Percentiles rank a stretch among this genome's conserved stretches.
phyloP scores from a whole-genome alignment of 2,888 invertebrate genomes.

The Zelleria hepariella region DNA sequence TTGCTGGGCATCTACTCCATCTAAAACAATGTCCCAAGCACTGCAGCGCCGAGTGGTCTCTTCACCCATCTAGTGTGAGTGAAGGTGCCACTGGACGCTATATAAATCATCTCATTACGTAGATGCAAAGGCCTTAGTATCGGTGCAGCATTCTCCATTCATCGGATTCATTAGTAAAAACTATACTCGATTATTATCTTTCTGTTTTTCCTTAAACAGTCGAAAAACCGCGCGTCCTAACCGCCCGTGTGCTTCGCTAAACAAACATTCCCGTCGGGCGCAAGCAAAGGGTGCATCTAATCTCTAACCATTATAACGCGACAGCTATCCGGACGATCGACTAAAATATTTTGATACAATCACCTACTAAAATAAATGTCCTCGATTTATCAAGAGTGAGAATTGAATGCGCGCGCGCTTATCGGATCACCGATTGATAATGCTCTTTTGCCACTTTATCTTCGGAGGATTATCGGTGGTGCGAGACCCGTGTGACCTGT shows the following conservation, averaged over 20 bases:
- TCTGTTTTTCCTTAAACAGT: too few relatives aligned
- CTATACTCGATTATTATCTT: too few relatives aligned
- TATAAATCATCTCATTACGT: too few relatives aligned
- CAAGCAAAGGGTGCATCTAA: conserved; percentile 37
- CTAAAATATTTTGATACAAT: conserved; percentile 70
- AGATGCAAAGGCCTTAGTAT: too few relatives aligned
- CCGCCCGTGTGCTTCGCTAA: conserved; percentile 25
- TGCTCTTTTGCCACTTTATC: conserved; percentile 49
- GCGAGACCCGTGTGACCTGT: not conserved
- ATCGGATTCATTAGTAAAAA: too few relatives aligned
- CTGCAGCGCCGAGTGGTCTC: too few relatives aligned
- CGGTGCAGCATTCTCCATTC: too few relatives aligned
- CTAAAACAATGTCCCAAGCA: too few relatives aligned
- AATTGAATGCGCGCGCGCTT: conserved; percentile 30
- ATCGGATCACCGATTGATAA: conserved; percentile 43
- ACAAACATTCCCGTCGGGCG: conserved; percentile 16
- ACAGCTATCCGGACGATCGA: conserved; percentile 56
- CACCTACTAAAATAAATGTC: conserved; percentile 58
- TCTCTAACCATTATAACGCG: conserved; percentile 46
- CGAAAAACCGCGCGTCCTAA: conserved; percentile 12
- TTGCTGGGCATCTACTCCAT: too few relatives aligned
- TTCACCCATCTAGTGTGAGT: too few relatives aligned
- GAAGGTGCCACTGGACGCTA: too few relatives aligned
- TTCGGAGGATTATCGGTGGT: conserved; percentile 42
- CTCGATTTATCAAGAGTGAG: conserved; percentile 54